Percentiles rank a stretch among this genome's conserved stretches.
Evolutionary conservation across 1,140 invertebrate species (phyloP).

Genomic region (Zaprionus africanus): DNA sequence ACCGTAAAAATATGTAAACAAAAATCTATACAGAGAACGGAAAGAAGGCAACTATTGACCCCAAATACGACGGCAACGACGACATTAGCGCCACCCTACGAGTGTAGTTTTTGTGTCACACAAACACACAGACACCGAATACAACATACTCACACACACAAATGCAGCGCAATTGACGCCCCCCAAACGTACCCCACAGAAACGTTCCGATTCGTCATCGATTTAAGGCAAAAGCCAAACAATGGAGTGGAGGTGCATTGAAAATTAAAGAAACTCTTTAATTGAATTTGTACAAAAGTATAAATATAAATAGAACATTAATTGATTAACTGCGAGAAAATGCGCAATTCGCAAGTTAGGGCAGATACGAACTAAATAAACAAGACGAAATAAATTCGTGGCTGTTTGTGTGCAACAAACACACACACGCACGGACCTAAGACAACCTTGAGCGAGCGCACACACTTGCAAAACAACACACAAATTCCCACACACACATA

Average conservation of each 20-base stretch:
- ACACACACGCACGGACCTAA: conserved; percentile 28
- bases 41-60: conserved; percentile 69
- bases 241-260: conserved; percentile 63
- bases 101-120: conserved; percentile 60
- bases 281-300: conserved; percentile 30
- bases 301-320: conserved; percentile 46
- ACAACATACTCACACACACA: conserved; percentile 25
- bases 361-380: conserved; percentile 16
- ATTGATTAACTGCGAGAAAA: conserved; percentile 36
- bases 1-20: conserved; percentile 62
- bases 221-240: conserved; percentile 75
- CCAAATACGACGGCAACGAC: conserved; percentile 48
- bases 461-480: conserved; percentile 13
- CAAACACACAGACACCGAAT: conserved; percentile 22
- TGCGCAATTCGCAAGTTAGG: conserved; percentile 52
- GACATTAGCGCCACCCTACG: conserved; percentile 49
- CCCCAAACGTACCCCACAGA: conserved; percentile 50
- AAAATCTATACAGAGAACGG: conserved; percentile 67
- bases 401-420: conserved; percentile 7
- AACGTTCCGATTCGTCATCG: conserved; percentile 76
- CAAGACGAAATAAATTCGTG: conserved; percentile 19
- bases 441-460: conserved; percentile 53
- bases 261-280: conserved; percentile 66
- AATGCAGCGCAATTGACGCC: conserved; percentile 70
- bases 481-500: conserved; percentile 10